Evolutionary conservation across 2,797 vertebrate genomes (phyloP), one percentile per base, ranked within the genome.

Genomic region (Rhyacichthys aspro): DNA sequence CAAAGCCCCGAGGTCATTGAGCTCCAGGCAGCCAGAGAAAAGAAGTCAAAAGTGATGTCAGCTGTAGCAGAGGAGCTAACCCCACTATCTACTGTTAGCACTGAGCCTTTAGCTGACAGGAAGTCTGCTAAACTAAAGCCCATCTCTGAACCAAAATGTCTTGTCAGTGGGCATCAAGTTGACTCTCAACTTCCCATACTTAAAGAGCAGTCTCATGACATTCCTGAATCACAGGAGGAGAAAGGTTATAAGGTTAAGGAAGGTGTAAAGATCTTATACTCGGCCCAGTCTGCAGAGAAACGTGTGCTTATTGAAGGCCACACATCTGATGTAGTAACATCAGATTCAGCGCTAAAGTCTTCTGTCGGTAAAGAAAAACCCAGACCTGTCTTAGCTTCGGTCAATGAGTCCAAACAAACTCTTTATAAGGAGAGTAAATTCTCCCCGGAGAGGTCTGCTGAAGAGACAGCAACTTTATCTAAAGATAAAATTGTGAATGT

Each of bases 191-290:
- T 93, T 36, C 72, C 88, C 43, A 86, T 94, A 44, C 53, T 89
- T n/a, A 94, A 91, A 67, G 94, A 94, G 67, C 80, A 84, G 39
- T 90, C 87, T 19, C 67, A 89, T 4, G 59, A 85, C 3, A 83
- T 93, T 43, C 84, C 87, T 8, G 68, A 62, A 59, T 70, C 85
- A 18, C 82, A 85, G n/a, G 55, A 85, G 8, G 90, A 94, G 79
- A 91, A 70, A 32, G 70, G 91, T 52, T 91, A 92, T 69, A 81
- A 86, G 60, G 89, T 91, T 7, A 93, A 88, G 58, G 94, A 95
- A 69, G 93, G 92, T 7, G 68, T 91, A 44, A 92, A 91, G 70
- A 92, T 92, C 63, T 79, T 94, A 45, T 93, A 93, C 56, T 89
- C 92, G 0, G 88, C 90, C 28, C 80, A 93, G 58, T 91, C 88